These are phyloP conservation scores for Hapalemur alaotrensis DNA, from an alignment of 2,797 vertebrate genomes.

Conservation along the genomic window DNA sequence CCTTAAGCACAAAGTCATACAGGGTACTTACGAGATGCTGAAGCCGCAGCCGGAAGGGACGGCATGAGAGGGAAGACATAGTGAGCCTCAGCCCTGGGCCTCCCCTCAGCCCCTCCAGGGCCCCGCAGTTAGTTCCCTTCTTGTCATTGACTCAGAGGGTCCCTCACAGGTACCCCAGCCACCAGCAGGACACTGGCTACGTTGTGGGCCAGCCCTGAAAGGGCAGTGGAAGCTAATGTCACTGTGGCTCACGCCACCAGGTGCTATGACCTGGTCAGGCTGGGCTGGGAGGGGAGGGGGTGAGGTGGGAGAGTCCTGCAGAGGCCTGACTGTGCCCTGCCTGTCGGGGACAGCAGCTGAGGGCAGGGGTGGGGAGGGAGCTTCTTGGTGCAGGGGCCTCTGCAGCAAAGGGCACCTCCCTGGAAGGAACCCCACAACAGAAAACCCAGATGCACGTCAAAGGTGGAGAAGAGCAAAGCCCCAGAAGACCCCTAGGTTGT, in stretches of 20 bases:
- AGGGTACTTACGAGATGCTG: constrained; percentile 98
- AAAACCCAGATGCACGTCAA: not conserved
- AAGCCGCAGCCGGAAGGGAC: constrained; percentile 59
- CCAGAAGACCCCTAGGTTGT: not conserved
- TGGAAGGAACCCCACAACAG: not conserved
- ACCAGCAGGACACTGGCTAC: not conserved
- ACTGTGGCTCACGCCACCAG: not conserved
- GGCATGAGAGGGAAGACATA: constrained; percentile 78
- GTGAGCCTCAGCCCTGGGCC: not conserved
- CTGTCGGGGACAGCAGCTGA: not conserved
- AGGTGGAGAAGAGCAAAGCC: not conserved
- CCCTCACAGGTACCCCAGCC: not conserved
- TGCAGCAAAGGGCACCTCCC: not conserved
- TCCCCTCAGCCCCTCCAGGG: not conserved
- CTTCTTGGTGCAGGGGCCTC: not conserved
- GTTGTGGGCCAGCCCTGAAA: not conserved
- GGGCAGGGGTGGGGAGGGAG: not conserved
- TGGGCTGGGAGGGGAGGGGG: not conserved
- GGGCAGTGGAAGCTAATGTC: not conserved
- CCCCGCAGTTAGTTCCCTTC: not conserved
- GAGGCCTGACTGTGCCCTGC: not conserved
- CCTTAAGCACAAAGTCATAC: constrained; percentile 38
- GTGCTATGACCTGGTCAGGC: not conserved
- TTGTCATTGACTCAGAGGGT: not conserved
- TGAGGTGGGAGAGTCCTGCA: not conserved